phyloP scores from a whole-genome alignment of 1,140 invertebrate genomes.

The Drosophila tsacasi region DNA sequence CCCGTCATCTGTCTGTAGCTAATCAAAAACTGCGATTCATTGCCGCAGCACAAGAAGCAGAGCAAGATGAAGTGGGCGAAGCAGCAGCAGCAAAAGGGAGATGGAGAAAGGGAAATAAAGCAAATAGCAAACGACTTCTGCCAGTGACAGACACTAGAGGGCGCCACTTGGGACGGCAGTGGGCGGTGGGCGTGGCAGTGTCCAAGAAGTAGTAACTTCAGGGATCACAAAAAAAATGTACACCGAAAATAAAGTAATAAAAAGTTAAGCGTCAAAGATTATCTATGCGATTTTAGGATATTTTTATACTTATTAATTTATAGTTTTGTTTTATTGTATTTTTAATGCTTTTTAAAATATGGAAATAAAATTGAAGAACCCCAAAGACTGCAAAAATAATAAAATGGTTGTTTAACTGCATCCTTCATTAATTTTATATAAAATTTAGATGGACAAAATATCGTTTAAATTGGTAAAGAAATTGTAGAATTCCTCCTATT shows the following conservation, averaged over 20 bases:
- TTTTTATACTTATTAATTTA: background rate
- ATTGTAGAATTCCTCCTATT: no score
- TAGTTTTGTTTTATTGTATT: background rate
- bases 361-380: background rate
- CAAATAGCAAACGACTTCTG: conserved; percentile 61
- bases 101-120: conserved; percentile 31
- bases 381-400: no score
- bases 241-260: background rate
- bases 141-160: conserved; percentile 47
- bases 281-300: background rate
- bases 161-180: conserved; percentile 17
- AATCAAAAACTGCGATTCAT: conserved; percentile 82
- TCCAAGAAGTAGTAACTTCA: conserved; percentile 3
- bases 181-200: conserved; percentile 44
- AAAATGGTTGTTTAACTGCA: no score
- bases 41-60: conserved; percentile 37
- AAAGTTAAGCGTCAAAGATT: background rate
- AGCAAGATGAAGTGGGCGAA: conserved; percentile 23
- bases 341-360: background rate
- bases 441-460: no score
- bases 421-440: no score
- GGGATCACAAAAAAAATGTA: conserved; percentile 7
- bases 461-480: no score
- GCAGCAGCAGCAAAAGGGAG: conserved; percentile 10
- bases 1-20: conserved; percentile 54